Percentiles rank a stretch among this genome's conserved stretches.
phyloP scores from a whole-genome alignment of 2,888 invertebrate genomes.

The Blera fallax region DNA sequence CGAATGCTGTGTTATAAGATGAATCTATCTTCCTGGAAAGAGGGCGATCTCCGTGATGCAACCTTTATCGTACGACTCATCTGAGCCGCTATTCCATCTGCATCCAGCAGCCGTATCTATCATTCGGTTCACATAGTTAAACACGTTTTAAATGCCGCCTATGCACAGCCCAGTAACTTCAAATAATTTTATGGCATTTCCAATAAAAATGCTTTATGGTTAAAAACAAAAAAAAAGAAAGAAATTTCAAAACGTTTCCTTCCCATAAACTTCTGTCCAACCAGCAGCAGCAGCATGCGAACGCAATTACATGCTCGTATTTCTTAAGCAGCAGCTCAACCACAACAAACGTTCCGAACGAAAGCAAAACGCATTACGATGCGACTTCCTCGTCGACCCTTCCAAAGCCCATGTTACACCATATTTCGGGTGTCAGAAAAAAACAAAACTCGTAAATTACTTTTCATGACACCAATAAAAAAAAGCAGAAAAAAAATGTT shows the following conservation, averaged over 20 bases:
- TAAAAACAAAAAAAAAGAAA: background rate
- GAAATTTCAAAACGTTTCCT: background rate
- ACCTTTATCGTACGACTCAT: too few relatives aligned
- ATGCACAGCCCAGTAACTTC: background rate
- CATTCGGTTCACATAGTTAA: background rate
- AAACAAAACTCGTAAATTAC: conserved; percentile 43
- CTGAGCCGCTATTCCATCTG: too few relatives aligned
- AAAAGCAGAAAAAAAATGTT: conserved; percentile 21
- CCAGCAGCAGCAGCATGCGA: background rate
- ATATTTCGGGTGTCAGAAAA: conserved; percentile 53
- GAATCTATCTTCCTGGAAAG: too few relatives aligned
- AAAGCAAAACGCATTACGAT: conserved; percentile 17
- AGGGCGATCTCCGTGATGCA: too few relatives aligned
- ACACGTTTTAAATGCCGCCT: background rate
- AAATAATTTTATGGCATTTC: conserved; percentile 5
- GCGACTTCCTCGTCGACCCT: conserved; percentile 15
- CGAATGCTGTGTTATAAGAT: too few relatives aligned
- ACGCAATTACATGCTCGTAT: conserved; percentile 49
- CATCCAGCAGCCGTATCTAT: too few relatives aligned
- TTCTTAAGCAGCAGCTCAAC: conserved; percentile 29
- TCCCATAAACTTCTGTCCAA: background rate
- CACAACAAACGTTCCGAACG: conserved; percentile 45
- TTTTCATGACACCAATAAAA: conserved; percentile 58
- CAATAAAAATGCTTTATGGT: conserved; percentile 18
- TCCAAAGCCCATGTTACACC: conserved; percentile 26